phyloP scores from a whole-genome alignment of 1,140 invertebrate species.

The Galleria mellonella region DNA sequence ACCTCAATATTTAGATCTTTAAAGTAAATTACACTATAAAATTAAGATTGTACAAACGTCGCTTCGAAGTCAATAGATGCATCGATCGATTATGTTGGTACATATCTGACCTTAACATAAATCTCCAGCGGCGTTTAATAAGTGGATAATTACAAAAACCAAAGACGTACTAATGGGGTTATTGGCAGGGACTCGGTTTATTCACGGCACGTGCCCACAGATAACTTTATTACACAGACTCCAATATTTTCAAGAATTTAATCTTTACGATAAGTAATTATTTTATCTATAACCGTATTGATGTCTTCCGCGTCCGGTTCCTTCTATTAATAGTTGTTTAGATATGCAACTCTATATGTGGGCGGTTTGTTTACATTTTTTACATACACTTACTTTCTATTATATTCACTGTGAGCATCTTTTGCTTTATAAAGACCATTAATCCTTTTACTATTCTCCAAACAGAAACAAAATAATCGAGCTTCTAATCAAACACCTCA shows the following conservation, averaged over 20 bases:
- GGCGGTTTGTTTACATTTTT: constrained; percentile 42
- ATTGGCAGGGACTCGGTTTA: constrained; percentile 29
- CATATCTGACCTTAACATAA: constrained; percentile 17
- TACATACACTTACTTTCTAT: constrained; percentile 4
- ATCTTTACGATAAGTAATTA: constrained; percentile 55
- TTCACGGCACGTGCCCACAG: constrained; percentile 43
- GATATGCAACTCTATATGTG: constrained; percentile 33
- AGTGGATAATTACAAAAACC: constrained; percentile 49
- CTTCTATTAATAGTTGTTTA: constrained; percentile 23
- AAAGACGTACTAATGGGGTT: constrained; percentile 25
- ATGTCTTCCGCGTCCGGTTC: constrained; percentile 47
- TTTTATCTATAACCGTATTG: constrained; percentile 38
- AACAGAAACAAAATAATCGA: constrained; percentile 14
- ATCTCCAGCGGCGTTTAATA: constrained; percentile 43
- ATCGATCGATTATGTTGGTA: too few relatives aligned
- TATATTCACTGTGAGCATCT: too few relatives aligned
- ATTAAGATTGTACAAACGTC: neutral
- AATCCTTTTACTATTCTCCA: too few relatives aligned
- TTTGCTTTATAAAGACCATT: too few relatives aligned
- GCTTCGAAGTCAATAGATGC: too few relatives aligned
- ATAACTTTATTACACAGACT: constrained; percentile 56
- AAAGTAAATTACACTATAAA: too few relatives aligned
- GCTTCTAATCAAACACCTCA: constrained; percentile 26
- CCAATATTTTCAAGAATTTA: constrained; percentile 43
- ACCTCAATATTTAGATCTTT: too few relatives aligned